These are phyloP conservation scores for Amblyjoppa fuscipennis DNA, from an alignment of 2,888 invertebrate genomes.

Conservation along the genomic window DNA sequence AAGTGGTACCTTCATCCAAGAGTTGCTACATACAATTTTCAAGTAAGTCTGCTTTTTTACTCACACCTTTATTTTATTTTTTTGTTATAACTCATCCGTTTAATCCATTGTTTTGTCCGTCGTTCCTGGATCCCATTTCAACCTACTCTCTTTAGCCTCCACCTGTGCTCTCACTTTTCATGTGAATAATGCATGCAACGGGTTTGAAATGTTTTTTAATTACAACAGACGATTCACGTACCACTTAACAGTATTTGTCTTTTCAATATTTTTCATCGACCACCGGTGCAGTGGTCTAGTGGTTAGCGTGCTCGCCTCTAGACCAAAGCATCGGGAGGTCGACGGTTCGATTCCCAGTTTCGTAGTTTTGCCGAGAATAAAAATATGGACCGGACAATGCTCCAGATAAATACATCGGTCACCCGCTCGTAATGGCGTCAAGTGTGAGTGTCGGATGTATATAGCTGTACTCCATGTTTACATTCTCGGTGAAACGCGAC, in stretches of 20 bases:
- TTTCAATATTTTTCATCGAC: not conserved
- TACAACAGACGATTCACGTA: slow-evolving; percentile 8
- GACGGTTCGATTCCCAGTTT: too few species aligned
- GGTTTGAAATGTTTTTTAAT: slow-evolving; percentile 42
- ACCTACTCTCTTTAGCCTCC: not conserved
- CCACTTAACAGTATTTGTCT: slow-evolving; percentile 7
- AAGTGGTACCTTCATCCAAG: slow-evolving; percentile 81
- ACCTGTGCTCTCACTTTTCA: not conserved
- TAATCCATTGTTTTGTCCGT: not conserved
- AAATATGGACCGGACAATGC: too few species aligned
- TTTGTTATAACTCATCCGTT: not conserved
- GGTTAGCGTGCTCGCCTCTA: too few species aligned
- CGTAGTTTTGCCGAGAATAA: too few species aligned
- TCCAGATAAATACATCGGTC: too few species aligned
- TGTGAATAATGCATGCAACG: not conserved
- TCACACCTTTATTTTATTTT: slow-evolving; percentile 10
- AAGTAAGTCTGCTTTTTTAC: slow-evolving; percentile 75
- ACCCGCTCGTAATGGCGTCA: too few species aligned
- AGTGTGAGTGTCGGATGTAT: too few species aligned
- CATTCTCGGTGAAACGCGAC: too few species aligned
- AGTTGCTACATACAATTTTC: slow-evolving; percentile 82
- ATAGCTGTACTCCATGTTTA: too few species aligned
- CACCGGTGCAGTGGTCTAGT: too few species aligned
- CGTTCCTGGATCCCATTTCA: not conserved
- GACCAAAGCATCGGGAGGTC: too few species aligned